Percentiles rank a stretch among this genome's conserved stretches.
Evolutionary conservation across 2,888 invertebrate species (phyloP).

Genomic region (Drosophila anomalata): DNA sequence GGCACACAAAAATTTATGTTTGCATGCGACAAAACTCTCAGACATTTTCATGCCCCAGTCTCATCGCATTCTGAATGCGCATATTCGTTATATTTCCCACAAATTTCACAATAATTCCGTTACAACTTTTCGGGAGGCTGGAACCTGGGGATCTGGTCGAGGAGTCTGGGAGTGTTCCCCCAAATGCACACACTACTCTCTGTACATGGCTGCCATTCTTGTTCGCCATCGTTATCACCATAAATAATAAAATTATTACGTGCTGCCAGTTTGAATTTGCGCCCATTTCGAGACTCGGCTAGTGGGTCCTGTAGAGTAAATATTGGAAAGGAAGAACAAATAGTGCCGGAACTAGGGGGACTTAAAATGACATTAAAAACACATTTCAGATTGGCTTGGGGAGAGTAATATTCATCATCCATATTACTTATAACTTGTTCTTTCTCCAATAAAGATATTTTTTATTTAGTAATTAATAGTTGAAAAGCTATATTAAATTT

Average conservation of each 20-base stretch:
- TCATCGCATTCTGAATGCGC: constrained; percentile 45
- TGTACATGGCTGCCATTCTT: constrained; percentile 17
- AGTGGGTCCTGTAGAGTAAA: constrained; percentile 41
- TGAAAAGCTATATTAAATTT: constrained; percentile 23
- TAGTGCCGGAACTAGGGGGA: constrained; percentile 16
- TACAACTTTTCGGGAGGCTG: constrained; percentile 63
- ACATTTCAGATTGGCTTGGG: constrained; percentile 50
- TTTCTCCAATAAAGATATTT: background rate
- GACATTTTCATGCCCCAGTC: constrained; percentile 28
- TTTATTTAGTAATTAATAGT: no score
- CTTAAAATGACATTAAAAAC: constrained; percentile 72
- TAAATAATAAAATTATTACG: constrained; percentile 77
- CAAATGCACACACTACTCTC: background rate
- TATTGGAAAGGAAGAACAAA: constrained; percentile 63
- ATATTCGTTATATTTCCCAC: constrained; percentile 60
- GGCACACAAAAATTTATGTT: constrained; percentile 77
- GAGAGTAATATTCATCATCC: no score
- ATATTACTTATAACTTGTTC: no score
- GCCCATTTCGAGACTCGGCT: constrained; percentile 44
- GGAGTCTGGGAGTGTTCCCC: background rate
- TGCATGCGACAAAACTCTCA: constrained; percentile 59
- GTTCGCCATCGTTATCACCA: constrained; percentile 63
- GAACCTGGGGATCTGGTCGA: background rate
- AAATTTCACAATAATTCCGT: constrained; percentile 74
- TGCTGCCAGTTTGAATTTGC: constrained; percentile 75